A percentile compares a stretch with the other conserved stretches of the same genome.
These are phyloP conservation scores for Poecile montanus DNA, from an alignment of 2,797 vertebrate species.

Conservation along the genomic window DNA sequence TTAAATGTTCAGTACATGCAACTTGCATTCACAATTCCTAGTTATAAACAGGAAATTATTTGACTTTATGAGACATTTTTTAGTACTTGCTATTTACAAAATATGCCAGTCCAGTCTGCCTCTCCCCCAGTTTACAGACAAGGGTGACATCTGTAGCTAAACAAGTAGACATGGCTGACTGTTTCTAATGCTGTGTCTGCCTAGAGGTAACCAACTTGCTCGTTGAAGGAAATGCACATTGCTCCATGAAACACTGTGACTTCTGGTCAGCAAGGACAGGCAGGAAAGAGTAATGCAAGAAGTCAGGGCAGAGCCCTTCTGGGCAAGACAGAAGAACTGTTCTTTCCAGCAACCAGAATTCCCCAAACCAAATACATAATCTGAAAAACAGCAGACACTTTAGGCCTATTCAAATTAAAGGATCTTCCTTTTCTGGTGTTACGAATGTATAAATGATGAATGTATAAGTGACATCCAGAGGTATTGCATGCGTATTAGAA, in stretches of 20 bases:
- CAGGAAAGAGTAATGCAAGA: background rate
- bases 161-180: background rate
- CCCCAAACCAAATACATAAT: background rate
- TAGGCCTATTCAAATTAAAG: background rate
- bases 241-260: background rate
- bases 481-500: background rate
- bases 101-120: background rate
- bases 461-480: slow-evolving; percentile 2
- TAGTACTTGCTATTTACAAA: background rate
- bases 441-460: background rate
- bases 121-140: background rate
- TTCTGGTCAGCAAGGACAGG: background rate
- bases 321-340: background rate
- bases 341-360: background rate
- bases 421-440: background rate
- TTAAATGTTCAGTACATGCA: background rate
- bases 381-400: background rate
- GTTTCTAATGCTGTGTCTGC: background rate
- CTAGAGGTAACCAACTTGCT: background rate
- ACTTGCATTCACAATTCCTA: background rate
- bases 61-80: background rate
- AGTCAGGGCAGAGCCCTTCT: background rate
- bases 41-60: background rate
- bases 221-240: background rate
- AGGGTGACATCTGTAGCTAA: background rate